Evolutionary conservation across 2,888 invertebrate genomes (phyloP), one percentile per base, ranked within the genome.

Genomic region (Rhingia rostrata): DNA sequence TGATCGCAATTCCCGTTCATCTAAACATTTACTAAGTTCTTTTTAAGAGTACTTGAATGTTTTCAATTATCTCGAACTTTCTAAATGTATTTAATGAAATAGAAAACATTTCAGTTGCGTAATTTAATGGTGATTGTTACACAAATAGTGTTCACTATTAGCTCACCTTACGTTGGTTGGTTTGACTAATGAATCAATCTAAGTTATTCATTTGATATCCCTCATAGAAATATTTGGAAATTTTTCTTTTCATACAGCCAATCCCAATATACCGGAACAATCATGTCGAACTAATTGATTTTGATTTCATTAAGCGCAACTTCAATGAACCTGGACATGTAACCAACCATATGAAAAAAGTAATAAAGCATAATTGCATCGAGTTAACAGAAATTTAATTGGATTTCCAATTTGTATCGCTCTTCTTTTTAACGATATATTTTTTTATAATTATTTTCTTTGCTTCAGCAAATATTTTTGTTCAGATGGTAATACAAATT

Each of bases 321-420:
- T 45, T 73, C 63, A 64, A 32, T 63, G 37, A 32, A 14, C 6
- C 43, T 45, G 45, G 2, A n/a, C 35, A 54, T 35, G 51, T 41
- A 32, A 64, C 64, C 35, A 45, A 43, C 37, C 6, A 45, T 32
- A 22, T 32, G 33, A 47, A 45, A 41, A n/a, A 22, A 60, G 41
- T 51, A 41, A 5, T 53, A 61, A 53, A 30, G 49, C 39, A 22
- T 53, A 53, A 72, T 61, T 61, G 53, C 39, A 56, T 4, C 4
- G 30, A 63, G 51, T 37, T 54, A 39, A 63, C 45, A 47, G 37
- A 63, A 73, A 47, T 63, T 73, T 63, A 73, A 73, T 73, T 73
- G 63, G 63, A 63, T 64, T 54, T 73, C 47, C 54, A 64, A 73
- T 73, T 73, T 12, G 54, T 39, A 12, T 37, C 54, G 73, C 73